These are phyloP conservation scores for Capromys pilorides DNA, from an alignment of 2,797 vertebrate genomes.

Conservation along the genomic window DNA sequence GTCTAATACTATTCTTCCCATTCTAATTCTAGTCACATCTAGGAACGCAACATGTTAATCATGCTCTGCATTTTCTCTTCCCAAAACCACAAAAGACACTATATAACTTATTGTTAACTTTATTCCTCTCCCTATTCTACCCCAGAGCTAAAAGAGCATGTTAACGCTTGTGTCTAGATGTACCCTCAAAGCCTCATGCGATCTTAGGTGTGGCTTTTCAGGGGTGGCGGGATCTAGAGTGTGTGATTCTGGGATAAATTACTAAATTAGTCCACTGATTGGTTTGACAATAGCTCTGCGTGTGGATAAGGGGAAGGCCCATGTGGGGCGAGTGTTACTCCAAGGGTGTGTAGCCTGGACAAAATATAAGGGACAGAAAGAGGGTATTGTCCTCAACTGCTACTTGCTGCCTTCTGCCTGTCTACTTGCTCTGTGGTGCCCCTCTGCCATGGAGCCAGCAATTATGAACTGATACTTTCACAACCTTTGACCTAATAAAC, in stretches of 20 bases:
- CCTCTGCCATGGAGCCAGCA: background rate
- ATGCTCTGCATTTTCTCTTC: slow-evolving; percentile 24
- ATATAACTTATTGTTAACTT: slow-evolving; percentile 20
- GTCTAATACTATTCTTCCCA: background rate
- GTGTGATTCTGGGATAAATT: no score
- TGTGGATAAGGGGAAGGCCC: background rate
- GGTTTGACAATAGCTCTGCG: background rate
- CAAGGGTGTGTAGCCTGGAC: background rate
- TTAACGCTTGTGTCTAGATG: background rate
- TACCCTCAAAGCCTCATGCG: background rate
- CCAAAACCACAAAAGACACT: background rate
- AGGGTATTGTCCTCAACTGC: background rate
- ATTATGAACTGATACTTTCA: background rate
- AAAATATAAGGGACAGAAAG: background rate
- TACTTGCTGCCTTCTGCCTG: background rate
- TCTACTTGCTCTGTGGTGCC: background rate
- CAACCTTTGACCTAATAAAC: background rate
- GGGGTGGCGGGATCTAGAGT: background rate
- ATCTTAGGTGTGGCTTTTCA: background rate
- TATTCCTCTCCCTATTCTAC: background rate
- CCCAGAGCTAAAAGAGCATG: slow-evolving; percentile 19
- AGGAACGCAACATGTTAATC: slow-evolving; percentile 19
- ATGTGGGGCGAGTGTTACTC: background rate
- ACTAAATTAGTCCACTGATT: background rate
- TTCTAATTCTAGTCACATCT: slow-evolving; percentile 30